Conservation (phyloP, 2,797 vertebrate species). For the Ctenosaura bakeri region DNA sequence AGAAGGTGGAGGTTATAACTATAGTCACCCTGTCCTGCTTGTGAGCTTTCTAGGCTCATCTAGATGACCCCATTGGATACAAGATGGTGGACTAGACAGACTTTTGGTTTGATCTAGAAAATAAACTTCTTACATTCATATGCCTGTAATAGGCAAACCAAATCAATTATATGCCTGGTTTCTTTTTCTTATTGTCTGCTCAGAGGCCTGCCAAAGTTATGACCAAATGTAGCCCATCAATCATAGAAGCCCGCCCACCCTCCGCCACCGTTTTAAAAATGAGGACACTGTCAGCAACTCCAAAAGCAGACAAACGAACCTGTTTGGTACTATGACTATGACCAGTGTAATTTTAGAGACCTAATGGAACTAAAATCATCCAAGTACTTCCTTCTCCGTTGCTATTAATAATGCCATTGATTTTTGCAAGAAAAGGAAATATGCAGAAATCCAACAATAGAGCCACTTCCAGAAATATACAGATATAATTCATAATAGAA, state of each 20-base stretch:
- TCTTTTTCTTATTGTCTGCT: neutral
- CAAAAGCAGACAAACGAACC: neutral
- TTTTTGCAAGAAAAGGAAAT: neutral
- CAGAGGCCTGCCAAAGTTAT: neutral
- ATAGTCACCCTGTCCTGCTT: neutral
- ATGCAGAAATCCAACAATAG: neutral
- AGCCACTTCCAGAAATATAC: neutral
- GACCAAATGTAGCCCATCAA: neutral
- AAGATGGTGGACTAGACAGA: neutral
- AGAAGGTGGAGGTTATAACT: neutral
- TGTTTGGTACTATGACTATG: neutral
- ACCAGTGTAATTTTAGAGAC: neutral
- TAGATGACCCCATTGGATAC: neutral
- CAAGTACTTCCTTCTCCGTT: neutral
- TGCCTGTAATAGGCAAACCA: neutral
- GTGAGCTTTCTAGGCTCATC: neutral
- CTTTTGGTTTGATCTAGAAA: neutral
- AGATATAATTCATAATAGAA: neutral
- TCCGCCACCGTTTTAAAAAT: too few relatives aligned
- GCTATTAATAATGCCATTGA: conserved; percentile 14
- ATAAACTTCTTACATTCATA: neutral
- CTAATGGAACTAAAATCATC: neutral
- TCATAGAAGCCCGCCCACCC: too few relatives aligned
- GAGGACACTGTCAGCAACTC: neutral
- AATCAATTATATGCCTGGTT: neutral